Evolutionary conservation across 2,888 invertebrate species (phyloP).

Genomic region (Orthosia incerta): DNA sequence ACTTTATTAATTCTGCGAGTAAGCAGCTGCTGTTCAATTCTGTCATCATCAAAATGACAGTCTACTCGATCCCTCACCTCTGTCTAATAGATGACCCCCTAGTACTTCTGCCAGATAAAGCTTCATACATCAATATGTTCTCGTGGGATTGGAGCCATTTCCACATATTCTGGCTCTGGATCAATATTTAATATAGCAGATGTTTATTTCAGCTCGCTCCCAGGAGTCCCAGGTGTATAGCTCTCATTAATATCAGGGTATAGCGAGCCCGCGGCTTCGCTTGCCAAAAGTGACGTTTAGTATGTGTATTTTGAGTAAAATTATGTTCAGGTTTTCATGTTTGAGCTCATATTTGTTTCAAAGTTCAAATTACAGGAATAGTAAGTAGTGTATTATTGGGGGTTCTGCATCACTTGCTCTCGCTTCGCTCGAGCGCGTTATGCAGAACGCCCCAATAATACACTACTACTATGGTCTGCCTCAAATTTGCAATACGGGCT

Average conservation of each 20-base stretch:
- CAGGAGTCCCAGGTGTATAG: constrained; percentile 43
- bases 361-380: too few relatives aligned
- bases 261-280: constrained; percentile 20
- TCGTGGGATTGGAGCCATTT: constrained; percentile 47
- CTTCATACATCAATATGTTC: constrained; percentile 32
- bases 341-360: background rate
- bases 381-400: too few relatives aligned
- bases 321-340: background rate
- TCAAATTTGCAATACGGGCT: too few relatives aligned
- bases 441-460: too few relatives aligned
- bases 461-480: too few relatives aligned
- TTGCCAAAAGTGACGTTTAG: constrained; percentile 36
- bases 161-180: constrained; percentile 50
- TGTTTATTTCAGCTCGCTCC: constrained; percentile 53
- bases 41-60: background rate
- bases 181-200: constrained; percentile 66
- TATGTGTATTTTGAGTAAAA: constrained; percentile 15
- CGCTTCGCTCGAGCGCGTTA: too few relatives aligned
- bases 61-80: background rate
- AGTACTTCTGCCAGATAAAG: constrained; percentile 9
- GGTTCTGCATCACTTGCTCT: too few relatives aligned
- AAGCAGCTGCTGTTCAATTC: background rate
- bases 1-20: background rate
- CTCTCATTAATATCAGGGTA: constrained; percentile 45
- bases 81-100: constrained; percentile 21